phyloP scores from a whole-genome alignment of 2,888 invertebrate genomes.

The Trisateles emortualis region DNA sequence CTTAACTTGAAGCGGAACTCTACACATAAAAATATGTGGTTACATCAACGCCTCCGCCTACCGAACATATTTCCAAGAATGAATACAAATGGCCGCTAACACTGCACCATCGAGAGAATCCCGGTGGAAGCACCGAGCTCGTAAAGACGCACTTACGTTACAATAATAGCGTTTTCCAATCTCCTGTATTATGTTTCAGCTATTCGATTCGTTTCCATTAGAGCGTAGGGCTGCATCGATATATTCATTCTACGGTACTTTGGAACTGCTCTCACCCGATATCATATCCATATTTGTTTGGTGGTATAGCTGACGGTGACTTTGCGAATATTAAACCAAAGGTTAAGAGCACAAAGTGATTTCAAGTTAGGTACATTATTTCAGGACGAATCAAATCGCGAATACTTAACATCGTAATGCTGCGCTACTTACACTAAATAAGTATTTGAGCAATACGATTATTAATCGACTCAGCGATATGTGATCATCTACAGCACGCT shows the following conservation, averaged over 20 bases:
- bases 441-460: too few relatives aligned
- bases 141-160: constrained; percentile 2
- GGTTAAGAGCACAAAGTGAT: not conserved
- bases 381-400: not conserved
- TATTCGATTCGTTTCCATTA: constrained; percentile 1
- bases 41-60: too few relatives aligned
- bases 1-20: too few relatives aligned
- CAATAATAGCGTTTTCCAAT: constrained; percentile 1
- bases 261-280: too few relatives aligned
- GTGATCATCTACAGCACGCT: too few relatives aligned
- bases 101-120: not conserved
- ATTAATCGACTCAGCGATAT: too few relatives aligned
- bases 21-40: too few relatives aligned
- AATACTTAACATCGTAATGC: not conserved
- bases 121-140: not conserved
- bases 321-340: not conserved
- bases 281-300: too few relatives aligned
- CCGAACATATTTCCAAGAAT: not conserved
- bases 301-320: too few relatives aligned
- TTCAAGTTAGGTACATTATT: not conserved
- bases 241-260: not conserved
- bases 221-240: not conserved
- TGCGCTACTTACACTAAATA: too few relatives aligned
- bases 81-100: constrained; percentile 1
- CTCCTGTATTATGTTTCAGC: not conserved